Conservation (phyloP, 2,888 invertebrate species). For the Sinotaia quadrata region DNA sequence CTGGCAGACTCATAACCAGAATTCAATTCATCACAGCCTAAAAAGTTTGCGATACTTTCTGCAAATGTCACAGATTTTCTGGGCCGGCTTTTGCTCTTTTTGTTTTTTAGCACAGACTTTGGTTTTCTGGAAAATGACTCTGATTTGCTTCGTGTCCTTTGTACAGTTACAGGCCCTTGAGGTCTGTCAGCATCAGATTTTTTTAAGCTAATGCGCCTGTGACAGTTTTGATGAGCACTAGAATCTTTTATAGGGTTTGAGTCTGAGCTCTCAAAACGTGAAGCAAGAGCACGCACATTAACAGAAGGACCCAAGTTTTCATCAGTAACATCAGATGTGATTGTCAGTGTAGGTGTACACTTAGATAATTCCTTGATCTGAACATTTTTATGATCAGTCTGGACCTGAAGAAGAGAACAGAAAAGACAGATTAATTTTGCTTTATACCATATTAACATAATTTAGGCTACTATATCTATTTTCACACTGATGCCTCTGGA, state of each 20-base stretch:
- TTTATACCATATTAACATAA: too few species aligned
- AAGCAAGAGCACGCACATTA: constrained; percentile 59
- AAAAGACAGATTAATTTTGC: too few species aligned
- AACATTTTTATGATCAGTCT: too few species aligned
- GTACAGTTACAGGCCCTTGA: constrained; percentile 6
- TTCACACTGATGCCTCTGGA: too few species aligned
- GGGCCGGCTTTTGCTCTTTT: constrained; percentile 46
- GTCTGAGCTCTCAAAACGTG: constrained; percentile 51
- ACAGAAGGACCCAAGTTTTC: too few species aligned
- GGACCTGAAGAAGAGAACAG: too few species aligned
- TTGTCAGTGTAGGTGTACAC: too few species aligned
- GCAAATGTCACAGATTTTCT: constrained; percentile 93
- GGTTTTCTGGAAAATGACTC: constrained; percentile 58
- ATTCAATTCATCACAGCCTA: constrained; percentile 92
- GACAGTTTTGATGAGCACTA: constrained; percentile 8
- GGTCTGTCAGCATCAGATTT: constrained; percentile 7
- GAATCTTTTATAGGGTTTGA: neutral
- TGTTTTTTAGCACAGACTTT: constrained; percentile 62
- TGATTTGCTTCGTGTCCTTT: constrained; percentile 58
- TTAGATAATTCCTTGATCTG: too few species aligned
- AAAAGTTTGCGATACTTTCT: constrained; percentile 92
- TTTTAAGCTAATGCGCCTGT: constrained; percentile 15
- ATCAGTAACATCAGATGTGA: too few species aligned
- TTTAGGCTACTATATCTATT: too few species aligned
- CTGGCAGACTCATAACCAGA: constrained; percentile 67